These are phyloP conservation scores for Rhinopomastus cyanomelas DNA, from an alignment of 2,113 vertebrate genomes.

Conservation along the genomic window DNA sequence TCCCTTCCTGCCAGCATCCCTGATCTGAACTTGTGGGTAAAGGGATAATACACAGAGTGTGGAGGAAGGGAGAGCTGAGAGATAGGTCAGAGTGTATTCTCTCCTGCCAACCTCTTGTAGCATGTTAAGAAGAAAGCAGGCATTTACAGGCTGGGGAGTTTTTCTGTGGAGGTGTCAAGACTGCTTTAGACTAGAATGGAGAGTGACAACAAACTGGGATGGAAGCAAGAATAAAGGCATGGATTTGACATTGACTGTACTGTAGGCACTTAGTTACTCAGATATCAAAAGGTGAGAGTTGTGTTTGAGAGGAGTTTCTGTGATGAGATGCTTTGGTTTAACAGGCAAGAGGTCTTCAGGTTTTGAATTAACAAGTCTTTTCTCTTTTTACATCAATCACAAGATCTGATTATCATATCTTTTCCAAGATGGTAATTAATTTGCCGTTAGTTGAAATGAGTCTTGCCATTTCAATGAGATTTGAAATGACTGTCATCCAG, in stretches of 20 bases:
- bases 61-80: not conserved
- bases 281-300: not conserved
- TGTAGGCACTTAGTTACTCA: not conserved
- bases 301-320: not conserved
- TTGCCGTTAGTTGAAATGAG: not conserved
- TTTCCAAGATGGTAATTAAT: not conserved
- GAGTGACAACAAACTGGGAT: not conserved
- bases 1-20: not conserved
- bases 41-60: not conserved
- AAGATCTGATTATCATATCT: not conserved
- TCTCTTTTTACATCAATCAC: not conserved
- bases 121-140: not conserved
- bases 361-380: not conserved
- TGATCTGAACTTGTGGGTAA: not conserved
- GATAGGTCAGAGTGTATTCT: not conserved
- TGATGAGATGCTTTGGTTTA: not conserved
- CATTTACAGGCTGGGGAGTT: not conserved
- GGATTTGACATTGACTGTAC: not conserved
- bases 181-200: not conserved
- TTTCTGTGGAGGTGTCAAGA: not conserved
- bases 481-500: not conserved
- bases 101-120: not conserved
- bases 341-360: no score
- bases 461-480: not conserved
- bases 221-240: not conserved